Base-by-base conservation (phyloP, 2,888 invertebrate species). In the Leptinotarsa juncta region DNA sequence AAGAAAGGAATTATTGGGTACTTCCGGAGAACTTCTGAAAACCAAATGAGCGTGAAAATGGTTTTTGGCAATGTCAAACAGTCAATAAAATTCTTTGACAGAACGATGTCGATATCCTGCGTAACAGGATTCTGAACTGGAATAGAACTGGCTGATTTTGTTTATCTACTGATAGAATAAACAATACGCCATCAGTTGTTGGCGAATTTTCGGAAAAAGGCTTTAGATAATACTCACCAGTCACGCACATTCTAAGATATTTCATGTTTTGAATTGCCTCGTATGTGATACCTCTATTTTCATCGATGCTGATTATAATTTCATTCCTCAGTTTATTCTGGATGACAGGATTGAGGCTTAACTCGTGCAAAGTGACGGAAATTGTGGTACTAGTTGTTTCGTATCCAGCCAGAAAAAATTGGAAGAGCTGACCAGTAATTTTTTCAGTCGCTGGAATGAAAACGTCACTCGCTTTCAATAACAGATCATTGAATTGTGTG, bases 381-480 rank as follows among this genome's bases (percentile, higher is more conserved):
- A 91, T 87, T 0, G 91, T 90, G 0, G 91, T 89, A 0, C 91
- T 90, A 0, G 91, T 90, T 7, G 92, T 92, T 84, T 92, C 92
- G 82, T 90, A 91, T 0, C 92, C 92, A 0, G 91, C 92, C 16
- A 90, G 86, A 83, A 91, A 91, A 79, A 92, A 91, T 70, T 91
- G 66, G 23, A 77, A 51, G 0, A 71, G 70, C 10, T 65, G 55
- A 42, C 70, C 76, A 49, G 67, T 57, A 10, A 75, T 20, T 55
- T 72, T 73, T 20, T 60, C 53, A 18, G 51, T 67, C 7, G 62
- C 75, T 75, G 53, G 55, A 71, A 68, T 20, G 26, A 26, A 55
- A 42, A 42, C 42, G 42, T 3, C 10, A 42, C 42, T 42, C 3
- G 42, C 0, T 42, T 42, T 10, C 10, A 42, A 42, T 42, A 42